Evolutionary conservation across 2,888 invertebrate genomes (phyloP).

Genomic region (Beris morrisii): DNA sequence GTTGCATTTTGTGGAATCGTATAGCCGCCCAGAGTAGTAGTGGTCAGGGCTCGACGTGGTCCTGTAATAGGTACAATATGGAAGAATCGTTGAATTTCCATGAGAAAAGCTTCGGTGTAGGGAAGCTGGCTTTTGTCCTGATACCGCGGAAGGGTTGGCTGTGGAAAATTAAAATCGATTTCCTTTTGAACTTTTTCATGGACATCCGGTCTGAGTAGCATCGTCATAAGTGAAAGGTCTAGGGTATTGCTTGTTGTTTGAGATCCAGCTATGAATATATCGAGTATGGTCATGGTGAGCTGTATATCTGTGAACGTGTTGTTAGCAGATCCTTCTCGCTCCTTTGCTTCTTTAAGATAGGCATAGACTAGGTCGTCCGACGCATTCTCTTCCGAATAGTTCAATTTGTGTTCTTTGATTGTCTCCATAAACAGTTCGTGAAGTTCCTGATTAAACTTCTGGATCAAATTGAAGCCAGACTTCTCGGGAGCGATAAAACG

Average conservation of each 20-base stretch:
- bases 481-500: constrained; percentile 63
- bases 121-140: constrained; percentile 57
- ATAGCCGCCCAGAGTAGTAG: constrained; percentile 61
- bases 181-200: constrained; percentile 62
- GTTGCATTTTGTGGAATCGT: constrained; percentile 60
- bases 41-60: constrained; percentile 60
- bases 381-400: constrained; percentile 55
- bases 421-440: constrained; percentile 60
- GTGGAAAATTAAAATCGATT: constrained; percentile 55
- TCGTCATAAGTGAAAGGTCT: constrained; percentile 63
- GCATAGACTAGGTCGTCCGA: constrained; percentile 65
- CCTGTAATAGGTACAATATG: constrained; percentile 61
- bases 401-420: constrained; percentile 61
- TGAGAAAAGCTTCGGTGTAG: constrained; percentile 61
- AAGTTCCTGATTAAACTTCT: constrained; percentile 61
- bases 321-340: constrained; percentile 34
- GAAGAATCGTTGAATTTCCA: constrained; percentile 62
- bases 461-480: constrained; percentile 64
- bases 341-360: constrained; percentile 64
- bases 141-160: constrained; percentile 45
- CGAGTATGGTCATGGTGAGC: constrained; percentile 65
- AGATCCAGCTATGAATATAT: constrained; percentile 69
- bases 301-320: constrained; percentile 62
- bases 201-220: constrained; percentile 62
- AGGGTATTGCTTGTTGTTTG: constrained; percentile 66